Conservation (phyloP, 1,140 invertebrate species). For the Pachyrhynchus sulphureomaculatus region DNA sequence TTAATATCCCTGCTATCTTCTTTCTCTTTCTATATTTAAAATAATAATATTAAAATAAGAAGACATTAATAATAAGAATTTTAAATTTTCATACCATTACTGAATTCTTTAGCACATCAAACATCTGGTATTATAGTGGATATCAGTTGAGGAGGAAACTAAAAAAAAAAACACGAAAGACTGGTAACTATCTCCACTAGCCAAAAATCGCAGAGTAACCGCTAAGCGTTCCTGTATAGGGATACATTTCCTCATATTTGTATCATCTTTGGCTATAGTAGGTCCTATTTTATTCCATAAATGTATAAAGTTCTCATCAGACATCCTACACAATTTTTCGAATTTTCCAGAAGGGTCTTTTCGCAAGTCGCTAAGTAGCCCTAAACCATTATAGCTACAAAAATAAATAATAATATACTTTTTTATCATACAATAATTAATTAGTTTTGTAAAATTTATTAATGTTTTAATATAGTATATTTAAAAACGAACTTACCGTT, state of each 20-base stretch:
- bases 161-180: constrained; percentile 2
- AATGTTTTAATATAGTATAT: no score
- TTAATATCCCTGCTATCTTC: no score
- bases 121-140: neutral
- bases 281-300: constrained; percentile 24
- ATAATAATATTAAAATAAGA: no score
- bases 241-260: constrained; percentile 38
- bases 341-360: neutral
- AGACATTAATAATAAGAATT: no score
- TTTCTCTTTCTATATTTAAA: no score
- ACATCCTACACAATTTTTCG: constrained; percentile 1
- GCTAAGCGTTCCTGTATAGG: constrained; percentile 28
- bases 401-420: no score
- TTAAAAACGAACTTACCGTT: no score
- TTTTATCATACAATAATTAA: no score
- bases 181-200: constrained; percentile 34
- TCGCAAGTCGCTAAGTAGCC: neutral
- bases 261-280: constrained; percentile 38
- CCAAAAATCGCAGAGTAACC: constrained; percentile 38
- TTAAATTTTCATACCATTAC: no score
- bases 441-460: no score
- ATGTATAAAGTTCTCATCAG: neutral
- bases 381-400: neutral
- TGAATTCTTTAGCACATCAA: neutral
- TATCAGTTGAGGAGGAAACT: neutral